phyloP scores from a whole-genome alignment of 2,797 vertebrate genomes.

The Borostomias antarcticus region DNA sequence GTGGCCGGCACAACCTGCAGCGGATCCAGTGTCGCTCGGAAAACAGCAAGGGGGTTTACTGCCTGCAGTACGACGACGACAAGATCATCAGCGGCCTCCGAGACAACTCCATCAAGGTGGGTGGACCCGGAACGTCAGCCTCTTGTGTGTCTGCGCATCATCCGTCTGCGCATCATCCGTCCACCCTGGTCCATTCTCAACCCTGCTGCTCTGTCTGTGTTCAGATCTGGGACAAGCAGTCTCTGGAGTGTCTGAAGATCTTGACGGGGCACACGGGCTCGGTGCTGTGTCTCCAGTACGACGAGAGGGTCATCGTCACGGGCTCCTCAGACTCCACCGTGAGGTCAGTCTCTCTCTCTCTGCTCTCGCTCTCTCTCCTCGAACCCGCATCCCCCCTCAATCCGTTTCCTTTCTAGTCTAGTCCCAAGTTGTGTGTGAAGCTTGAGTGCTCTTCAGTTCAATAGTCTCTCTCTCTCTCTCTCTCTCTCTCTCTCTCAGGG shows the following conservation, averaged over 20 bases:
- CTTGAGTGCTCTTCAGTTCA: too few relatives aligned
- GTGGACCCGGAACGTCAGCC: too few relatives aligned
- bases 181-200: too few relatives aligned
- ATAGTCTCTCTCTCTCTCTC: neutral
- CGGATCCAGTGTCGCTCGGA: slow-evolving; percentile 98
- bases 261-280: slow-evolving; percentile 97
- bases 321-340: slow-evolving; percentile 98
- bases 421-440: too few relatives aligned
- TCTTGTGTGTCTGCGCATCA: neutral
- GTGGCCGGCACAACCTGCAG: slow-evolving; percentile 95
- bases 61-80: slow-evolving; percentile 97
- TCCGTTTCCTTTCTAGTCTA: neutral
- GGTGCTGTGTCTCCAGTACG: slow-evolving; percentile 97
- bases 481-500: slow-evolving; percentile 69
- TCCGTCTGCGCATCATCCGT: too few relatives aligned
- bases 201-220: too few relatives aligned
- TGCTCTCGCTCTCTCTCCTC: slow-evolving; percentile 42
- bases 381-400: slow-evolving; percentile 54
- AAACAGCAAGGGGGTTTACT: slow-evolving; percentile 99
- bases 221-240: slow-evolving; percentile 98
- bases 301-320: slow-evolving; percentile 97
- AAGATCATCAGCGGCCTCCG: slow-evolving; percentile 98
- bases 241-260: slow-evolving; percentile 97
- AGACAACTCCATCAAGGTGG: slow-evolving; percentile 98
- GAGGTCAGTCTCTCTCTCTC: slow-evolving; percentile 71